A percentile compares a stretch with the other conserved stretches of the same genome.
phyloP scores from a whole-genome alignment of 2,888 invertebrate genomes.

The Ophonus ardosiacus region DNA sequence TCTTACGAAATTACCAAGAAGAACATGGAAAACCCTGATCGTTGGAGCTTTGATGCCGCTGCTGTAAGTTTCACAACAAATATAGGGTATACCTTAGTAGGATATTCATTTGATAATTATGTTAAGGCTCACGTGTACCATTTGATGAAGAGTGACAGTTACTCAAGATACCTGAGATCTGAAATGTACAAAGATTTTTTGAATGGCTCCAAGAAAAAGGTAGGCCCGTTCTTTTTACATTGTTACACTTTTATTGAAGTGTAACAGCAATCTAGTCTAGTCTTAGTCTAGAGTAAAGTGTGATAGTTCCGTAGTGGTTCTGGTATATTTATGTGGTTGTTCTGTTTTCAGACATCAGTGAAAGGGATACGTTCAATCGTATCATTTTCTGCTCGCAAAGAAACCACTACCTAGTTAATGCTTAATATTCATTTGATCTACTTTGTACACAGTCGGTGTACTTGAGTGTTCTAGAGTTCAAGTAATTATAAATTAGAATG shows the following conservation, averaged over 20 bases:
- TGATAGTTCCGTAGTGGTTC: constrained; percentile 48
- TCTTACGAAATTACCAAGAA: constrained; percentile 90
- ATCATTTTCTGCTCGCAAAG: constrained; percentile 86
- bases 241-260: constrained; percentile 51
- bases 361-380: constrained; percentile 92
- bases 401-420: constrained; percentile 76
- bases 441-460: constrained; percentile 54
- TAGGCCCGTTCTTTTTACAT: constrained; percentile 73
- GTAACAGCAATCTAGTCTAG: constrained; percentile 25
- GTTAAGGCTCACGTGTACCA: constrained; percentile 97
- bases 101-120: constrained; percentile 12
- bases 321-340: constrained; percentile 58
- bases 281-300: constrained; percentile 44
- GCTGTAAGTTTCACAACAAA: constrained; percentile 81
- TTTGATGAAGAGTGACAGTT: constrained; percentile 99
- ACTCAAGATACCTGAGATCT: constrained; percentile 97
- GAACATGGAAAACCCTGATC: constrained; percentile 89
- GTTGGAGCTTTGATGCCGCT: constrained; percentile 98
- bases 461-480: constrained; percentile 56
- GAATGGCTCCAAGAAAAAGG: constrained; percentile 98
- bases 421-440: constrained; percentile 51
- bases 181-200: constrained; percentile 99
- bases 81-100: constrained; percentile 13
- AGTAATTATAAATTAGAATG: constrained; percentile 50
- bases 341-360: constrained; percentile 86